Evolutionary conservation across 64 coral and sea anemone species (phyloP), one percentile per base, ranked within the genome.

Genomic region (Exaiptasia diaphana): DNA sequence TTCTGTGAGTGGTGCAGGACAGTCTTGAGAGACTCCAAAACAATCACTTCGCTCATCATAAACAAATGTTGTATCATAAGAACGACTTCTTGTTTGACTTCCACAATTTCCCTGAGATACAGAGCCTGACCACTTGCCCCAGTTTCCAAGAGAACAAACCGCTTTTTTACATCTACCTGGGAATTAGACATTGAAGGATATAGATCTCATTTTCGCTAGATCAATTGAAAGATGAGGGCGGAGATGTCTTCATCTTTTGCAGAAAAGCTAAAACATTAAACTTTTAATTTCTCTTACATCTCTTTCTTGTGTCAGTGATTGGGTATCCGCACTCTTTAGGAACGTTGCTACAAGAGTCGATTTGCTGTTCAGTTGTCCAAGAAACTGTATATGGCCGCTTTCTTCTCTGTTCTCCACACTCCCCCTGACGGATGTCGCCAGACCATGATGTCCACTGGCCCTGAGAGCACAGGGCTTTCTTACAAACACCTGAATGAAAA

Each of bases 391-490:
- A 78, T 17, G 72, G 91, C 28, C 82, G 87, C n/a, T 83, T 77
- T 45, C 91, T 67, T 14, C 29, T 83, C 80, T 93, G 85, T 53
- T 31, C 76, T 10, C n/a, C 67, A 65, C 91, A 93, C 6, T 13
- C 64, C 21, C 73, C 78, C 21, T 83, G 17, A 8, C 53, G 38
- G 21, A 77, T 59, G 37, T 18, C 20, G 4, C 91, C 91, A 45
- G 29, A 24, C 91, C 91, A 93, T 29, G 79, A 30, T 49, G 73
- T 52, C 85, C 91, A 93, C n/a, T n/a, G n/a, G n/a, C n/a, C n/a
- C n/a, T n/a, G n/a, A n/a, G n/a, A n/a, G 20, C 91, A 93, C 9
- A 76, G 64, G 0, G 73, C 86, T 11, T 79, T 88, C 30, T 31
- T 33, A 32, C 91, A 93, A 9, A 82, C 42, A 77, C 91, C 91